phyloP scores from a whole-genome alignment of 2,113 vertebrate genomes.

The Scophthalmus maximus region DNA sequence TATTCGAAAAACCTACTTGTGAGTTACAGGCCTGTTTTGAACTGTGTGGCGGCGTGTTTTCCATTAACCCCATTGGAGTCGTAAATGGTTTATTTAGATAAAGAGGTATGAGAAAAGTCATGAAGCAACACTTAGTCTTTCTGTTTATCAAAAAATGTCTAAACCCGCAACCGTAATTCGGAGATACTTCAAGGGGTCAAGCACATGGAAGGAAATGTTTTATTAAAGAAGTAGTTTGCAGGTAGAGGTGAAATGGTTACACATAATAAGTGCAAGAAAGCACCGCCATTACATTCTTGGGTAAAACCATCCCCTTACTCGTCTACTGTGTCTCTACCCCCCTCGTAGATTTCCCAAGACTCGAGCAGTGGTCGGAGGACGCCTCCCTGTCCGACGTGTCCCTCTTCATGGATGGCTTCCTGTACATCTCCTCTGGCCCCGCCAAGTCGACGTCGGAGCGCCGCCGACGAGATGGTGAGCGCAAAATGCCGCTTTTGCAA shows the following conservation, averaged over 20 bases:
- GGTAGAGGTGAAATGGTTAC: background rate
- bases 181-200: background rate
- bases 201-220: background rate
- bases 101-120: too few relatives aligned
- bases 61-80: too few relatives aligned
- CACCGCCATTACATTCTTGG: background rate
- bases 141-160: background rate
- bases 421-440: slow-evolving; percentile 86
- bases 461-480: slow-evolving; percentile 90
- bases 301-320: slow-evolving; percentile 15
- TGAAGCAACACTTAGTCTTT: too few relatives aligned
- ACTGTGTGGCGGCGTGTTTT: too few relatives aligned
- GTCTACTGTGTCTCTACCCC: background rate
- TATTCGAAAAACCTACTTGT: too few relatives aligned
- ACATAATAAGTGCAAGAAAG: background rate
- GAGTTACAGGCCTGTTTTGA: too few relatives aligned
- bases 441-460: slow-evolving; percentile 85
- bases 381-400: slow-evolving; percentile 77
- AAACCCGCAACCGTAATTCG: too few relatives aligned
- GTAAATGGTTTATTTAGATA: too few relatives aligned
- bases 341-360: slow-evolving; percentile 87
- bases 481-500: slow-evolving; percentile 13
- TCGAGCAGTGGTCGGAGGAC: slow-evolving; percentile 83
- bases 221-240: background rate
- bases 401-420: slow-evolving; percentile 91